A percentile compares a stretch with the other conserved stretches of the same genome.
These are phyloP conservation scores for Gerris buenoi DNA, from an alignment of 1,140 invertebrate species.

Conservation along the genomic window DNA sequence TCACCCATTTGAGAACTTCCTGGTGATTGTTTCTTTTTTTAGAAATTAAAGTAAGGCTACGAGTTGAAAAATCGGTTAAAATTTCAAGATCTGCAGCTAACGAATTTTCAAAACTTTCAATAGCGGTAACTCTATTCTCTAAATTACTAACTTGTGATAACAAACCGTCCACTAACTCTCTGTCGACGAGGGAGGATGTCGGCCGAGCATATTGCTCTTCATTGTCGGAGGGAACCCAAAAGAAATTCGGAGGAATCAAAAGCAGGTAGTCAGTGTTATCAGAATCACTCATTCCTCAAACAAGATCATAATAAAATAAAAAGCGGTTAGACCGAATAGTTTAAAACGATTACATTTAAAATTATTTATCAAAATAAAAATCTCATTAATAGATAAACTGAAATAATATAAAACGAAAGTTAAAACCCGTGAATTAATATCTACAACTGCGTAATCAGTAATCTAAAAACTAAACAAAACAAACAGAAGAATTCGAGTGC, in stretches of 20 bases:
- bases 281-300: slow-evolving; percentile 53
- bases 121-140: slow-evolving; percentile 17
- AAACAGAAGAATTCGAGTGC: too few species aligned
- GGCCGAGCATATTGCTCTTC: slow-evolving; percentile 8
- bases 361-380: too few species aligned
- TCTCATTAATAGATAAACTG: too few species aligned
- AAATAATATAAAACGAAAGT: too few species aligned
- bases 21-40: background rate
- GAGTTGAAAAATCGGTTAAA: background rate
- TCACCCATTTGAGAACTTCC: background rate
- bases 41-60: background rate
- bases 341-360: too few species aligned
- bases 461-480: too few species aligned
- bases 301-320: too few species aligned
- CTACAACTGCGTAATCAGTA: too few species aligned
- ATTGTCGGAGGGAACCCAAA: slow-evolving; percentile 31
- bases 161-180: slow-evolving; percentile 16
- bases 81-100: background rate
- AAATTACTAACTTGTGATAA: slow-evolving; percentile 18
- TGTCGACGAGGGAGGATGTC: background rate
- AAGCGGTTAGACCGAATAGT: too few species aligned
- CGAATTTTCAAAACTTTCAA: slow-evolving; percentile 19
- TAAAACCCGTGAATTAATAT: too few species aligned
- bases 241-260: slow-evolving; percentile 58
- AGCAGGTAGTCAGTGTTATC: slow-evolving; percentile 66